Percentiles rank a stretch among this genome's conserved stretches.
Evolutionary conservation across 92 coral and sea anemone genomes (phyloP).

Genomic region (Scolanthus callimorphus): DNA sequence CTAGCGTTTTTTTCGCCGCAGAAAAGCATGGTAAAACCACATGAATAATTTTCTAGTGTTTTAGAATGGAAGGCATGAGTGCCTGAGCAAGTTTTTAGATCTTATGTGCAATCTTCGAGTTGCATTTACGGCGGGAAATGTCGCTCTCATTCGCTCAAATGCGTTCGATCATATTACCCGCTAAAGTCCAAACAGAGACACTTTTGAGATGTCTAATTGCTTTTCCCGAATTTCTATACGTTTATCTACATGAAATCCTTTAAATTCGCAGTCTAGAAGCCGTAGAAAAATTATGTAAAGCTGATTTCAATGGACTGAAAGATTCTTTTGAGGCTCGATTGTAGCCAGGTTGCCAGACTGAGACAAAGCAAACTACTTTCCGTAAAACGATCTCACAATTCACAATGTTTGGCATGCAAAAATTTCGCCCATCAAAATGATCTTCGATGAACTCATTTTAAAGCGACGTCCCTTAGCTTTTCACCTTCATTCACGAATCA

Average conservation of each 20-base stretch:
- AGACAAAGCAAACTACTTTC: background rate
- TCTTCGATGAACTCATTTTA: background rate
- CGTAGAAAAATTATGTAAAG: constrained; percentile 1
- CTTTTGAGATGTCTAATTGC: background rate
- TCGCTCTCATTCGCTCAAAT: background rate
- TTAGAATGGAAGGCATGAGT: background rate
- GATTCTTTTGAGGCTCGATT: no score
- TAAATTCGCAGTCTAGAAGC: background rate
- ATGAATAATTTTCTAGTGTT: constrained; percentile 1
- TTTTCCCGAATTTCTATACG: background rate
- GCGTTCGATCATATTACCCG: constrained; percentile 3
- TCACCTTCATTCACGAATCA: background rate
- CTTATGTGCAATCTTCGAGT: background rate
- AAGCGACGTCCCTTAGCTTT: no score
- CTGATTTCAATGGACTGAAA: no score
- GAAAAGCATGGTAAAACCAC: background rate
- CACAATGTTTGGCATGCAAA: background rate
- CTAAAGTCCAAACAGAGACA: background rate
- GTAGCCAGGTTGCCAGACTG: no score
- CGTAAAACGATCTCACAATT: background rate
- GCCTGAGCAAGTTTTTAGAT: background rate
- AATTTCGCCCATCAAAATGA: background rate
- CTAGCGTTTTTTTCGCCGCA: background rate
- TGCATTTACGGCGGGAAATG: background rate
- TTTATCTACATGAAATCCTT: background rate